Evolutionary conservation across 2,113 vertebrate genomes (phyloP), one percentile per base, ranked within the genome.

Genomic region (Montifringilla adamsi): DNA sequence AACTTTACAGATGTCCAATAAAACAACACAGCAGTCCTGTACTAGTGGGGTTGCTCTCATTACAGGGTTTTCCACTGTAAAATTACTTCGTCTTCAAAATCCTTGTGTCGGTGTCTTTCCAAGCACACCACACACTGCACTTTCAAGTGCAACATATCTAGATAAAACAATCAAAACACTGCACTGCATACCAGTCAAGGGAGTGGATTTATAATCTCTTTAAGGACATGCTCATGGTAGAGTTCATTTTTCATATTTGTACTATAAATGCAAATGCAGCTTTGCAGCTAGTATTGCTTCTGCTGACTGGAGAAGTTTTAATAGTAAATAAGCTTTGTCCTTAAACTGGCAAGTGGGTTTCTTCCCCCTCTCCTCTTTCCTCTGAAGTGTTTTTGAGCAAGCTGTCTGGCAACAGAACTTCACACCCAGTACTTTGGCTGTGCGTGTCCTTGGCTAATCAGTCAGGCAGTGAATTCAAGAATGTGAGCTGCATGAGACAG

Each of bases 191-290:
- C 76, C 60, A 97, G 95, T 95, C 96, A 96, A 94, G 91, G 84
- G 87, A 90, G 87, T 70, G 93, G 95, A 98, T 98, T 98, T 97
- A 98, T 97, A 97, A 95, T 96, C 95, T 95, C 95, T 97, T 97
- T 97, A 97, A 97, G 86, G 91, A 97, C 95, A 91, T 39, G 83
- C 93, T 97, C 2, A 2, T 87, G 93, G 91, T 91, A 89, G 92
- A 94, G 95, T 94, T 97, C 96, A 97, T 98, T 98, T 98, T 97
- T 98, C 97, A 97, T 97, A 96, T 97, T 97, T 98, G 97, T 95
- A 97, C 97, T 98, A 97, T 97, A 98, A 98, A 98, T 98, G 97
- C 97, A 98, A 98, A 98, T 97, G 94, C 77, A 95, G 94, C 83
- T 96, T 94, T 95, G 92, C 77, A 94, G 95, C 81, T 87, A 74